Conservation (phyloP, 2,888 invertebrate genomes). For the Podotricha telesiphe region DNA sequence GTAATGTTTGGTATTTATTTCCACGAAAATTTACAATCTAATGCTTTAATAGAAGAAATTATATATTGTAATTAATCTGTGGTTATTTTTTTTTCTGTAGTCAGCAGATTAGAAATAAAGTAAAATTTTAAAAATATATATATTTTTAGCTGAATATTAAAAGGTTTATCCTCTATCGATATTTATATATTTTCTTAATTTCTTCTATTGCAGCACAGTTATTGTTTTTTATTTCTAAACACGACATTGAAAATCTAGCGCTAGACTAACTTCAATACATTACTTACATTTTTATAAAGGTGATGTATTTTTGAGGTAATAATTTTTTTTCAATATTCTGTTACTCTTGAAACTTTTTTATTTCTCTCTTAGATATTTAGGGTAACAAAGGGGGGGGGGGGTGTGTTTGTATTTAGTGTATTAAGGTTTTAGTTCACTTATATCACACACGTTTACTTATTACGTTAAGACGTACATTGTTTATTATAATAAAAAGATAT, state of each 20-base stretch:
- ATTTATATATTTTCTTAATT: background rate
- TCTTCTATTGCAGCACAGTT: background rate
- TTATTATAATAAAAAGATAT: no score
- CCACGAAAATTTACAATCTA: background rate
- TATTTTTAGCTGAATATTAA: no score
- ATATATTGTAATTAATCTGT: background rate
- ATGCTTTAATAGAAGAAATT: conserved; percentile 6
- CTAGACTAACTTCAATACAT: background rate
- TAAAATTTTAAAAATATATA: no score
- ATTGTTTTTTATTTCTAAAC: background rate
- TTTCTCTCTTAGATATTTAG: background rate
- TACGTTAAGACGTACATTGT: no score
- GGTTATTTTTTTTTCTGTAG: background rate
- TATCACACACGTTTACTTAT: no score
- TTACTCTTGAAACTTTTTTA: background rate
- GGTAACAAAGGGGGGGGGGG: no score
- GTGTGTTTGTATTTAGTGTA: no score
- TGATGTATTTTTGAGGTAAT: conserved; percentile 1
- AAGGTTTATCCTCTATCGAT: no score
- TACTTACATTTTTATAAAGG: background rate
- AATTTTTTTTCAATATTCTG: conserved; percentile 2
- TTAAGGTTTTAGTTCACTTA: no score
- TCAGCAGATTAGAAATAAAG: no score
- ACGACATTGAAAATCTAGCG: conserved; percentile 7
- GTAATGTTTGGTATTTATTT: background rate